phyloP scores from a whole-genome alignment of 2,888 invertebrate genomes.

The Netelia virgata region DNA sequence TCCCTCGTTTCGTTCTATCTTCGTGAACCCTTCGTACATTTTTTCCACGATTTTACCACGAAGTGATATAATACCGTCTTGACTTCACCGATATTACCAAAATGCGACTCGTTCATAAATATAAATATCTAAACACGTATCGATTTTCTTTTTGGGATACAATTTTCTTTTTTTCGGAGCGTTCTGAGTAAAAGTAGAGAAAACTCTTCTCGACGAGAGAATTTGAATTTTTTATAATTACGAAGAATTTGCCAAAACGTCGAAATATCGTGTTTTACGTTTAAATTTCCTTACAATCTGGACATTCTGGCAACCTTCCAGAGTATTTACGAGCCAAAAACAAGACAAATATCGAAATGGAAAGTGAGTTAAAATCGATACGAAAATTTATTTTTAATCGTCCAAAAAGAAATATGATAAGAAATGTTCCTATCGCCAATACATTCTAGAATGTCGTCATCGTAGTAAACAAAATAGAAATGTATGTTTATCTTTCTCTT shows the following conservation, averaged over 20 bases:
- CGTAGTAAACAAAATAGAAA: not conserved
- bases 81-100: conserved; percentile 42
- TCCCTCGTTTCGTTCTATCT: conserved; percentile 34
- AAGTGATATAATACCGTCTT: conserved; percentile 28
- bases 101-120: conserved; percentile 28
- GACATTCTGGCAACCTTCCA: too few species aligned
- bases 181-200: too few species aligned
- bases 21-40: conserved; percentile 17
- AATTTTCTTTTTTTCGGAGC: too few species aligned
- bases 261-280: too few species aligned
- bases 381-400: not conserved
- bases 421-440: conserved; percentile 1
- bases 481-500: not conserved
- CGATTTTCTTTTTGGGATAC: not conserved
- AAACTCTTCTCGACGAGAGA: too few species aligned
- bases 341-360: too few species aligned
- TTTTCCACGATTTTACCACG: conserved; percentile 40
- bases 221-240: too few species aligned
- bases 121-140: not conserved
- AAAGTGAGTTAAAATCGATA: not conserved
- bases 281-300: too few species aligned
- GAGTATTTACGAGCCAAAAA: too few species aligned
- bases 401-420: conserved; percentile 19
- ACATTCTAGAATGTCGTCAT: conserved; percentile 4
- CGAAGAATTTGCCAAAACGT: too few species aligned